Evolutionary conservation across 2,888 invertebrate species (phyloP).

Genomic region (Drosophila barbarae): DNA sequence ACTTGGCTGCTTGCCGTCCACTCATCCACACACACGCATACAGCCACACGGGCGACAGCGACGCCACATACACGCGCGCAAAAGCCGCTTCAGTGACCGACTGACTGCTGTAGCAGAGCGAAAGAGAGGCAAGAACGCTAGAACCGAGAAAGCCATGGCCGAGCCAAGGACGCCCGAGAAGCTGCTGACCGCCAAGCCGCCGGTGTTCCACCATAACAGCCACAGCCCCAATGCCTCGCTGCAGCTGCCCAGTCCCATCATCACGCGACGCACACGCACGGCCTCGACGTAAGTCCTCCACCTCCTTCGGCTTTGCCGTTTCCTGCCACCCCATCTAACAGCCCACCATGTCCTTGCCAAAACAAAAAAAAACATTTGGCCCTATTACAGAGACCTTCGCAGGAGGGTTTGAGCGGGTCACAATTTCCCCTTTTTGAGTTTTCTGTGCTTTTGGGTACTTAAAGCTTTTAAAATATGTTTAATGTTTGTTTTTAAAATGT

Average conservation of each 20-base stretch:
- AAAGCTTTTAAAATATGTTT: neutral
- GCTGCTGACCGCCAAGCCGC: slow-evolving; percentile 71
- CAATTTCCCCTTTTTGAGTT: neutral
- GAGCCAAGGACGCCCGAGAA: slow-evolving; percentile 75
- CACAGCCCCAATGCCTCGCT: slow-evolving; percentile 77
- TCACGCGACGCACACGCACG: slow-evolving; percentile 88
- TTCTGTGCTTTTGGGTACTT: neutral
- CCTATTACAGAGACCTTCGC: neutral
- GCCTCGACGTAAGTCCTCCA: slow-evolving; percentile 86
- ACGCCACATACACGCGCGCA: slow-evolving; percentile 19
- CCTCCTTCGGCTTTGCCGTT: slow-evolving; percentile 1
- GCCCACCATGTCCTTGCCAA: slow-evolving; percentile 1
- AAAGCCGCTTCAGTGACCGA: slow-evolving; percentile 43
- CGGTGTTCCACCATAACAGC: slow-evolving; percentile 67
- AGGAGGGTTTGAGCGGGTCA: neutral
- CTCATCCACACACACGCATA: slow-evolving; percentile 30
- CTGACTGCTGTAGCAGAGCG: neutral
- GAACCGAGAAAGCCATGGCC: slow-evolving; percentile 60
- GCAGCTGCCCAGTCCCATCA: slow-evolving; percentile 88
- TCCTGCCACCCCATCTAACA: neutral
- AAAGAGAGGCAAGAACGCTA: slow-evolving; percentile 15
- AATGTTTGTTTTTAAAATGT: neutral
- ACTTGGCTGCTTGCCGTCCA: slow-evolving; percentile 64
- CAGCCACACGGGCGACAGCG: slow-evolving; percentile 7
- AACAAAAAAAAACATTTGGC: neutral